A percentile compares a stretch with the other conserved stretches of the same genome.
Conservation (phyloP, 1,140 invertebrate species). For the Lanistes nyassanus region DNA sequence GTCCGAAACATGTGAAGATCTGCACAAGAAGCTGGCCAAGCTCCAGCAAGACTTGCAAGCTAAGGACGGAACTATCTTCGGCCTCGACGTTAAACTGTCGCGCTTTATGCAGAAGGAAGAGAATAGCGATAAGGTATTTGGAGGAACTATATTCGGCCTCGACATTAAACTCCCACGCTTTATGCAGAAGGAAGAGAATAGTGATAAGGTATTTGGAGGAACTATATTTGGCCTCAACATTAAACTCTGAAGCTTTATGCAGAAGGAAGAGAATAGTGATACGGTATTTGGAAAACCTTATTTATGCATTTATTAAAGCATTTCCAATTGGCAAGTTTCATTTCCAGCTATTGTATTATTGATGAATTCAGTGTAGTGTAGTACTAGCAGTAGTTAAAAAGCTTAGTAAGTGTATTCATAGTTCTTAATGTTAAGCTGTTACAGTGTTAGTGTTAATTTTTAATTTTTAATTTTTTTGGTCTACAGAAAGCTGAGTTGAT, state of each 20-base stretch:
- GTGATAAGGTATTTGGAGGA: conserved; percentile 1
- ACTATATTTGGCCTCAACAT: not conserved
- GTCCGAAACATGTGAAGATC: conserved; percentile 47
- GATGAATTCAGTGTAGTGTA: too few relatives aligned
- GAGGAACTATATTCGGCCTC: not conserved
- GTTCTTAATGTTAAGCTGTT: too few relatives aligned
- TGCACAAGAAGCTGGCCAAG: conserved; percentile 48
- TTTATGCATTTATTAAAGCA: too few relatives aligned
- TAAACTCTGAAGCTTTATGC: not conserved
- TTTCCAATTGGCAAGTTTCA: too few relatives aligned
- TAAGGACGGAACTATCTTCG: conserved; percentile 34
- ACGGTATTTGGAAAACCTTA: too few relatives aligned
- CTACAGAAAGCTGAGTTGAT: too few relatives aligned
- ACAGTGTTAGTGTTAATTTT: too few relatives aligned
- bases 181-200: conserved; percentile 13
- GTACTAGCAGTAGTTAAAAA: too few relatives aligned
- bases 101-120: conserved; percentile 7
- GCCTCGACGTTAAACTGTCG: not conserved
- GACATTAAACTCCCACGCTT: not conserved
- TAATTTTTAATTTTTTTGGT: too few relatives aligned
- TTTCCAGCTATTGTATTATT: too few relatives aligned
- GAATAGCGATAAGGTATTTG: conserved; percentile 9
- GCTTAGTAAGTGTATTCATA: too few relatives aligned
- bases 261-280: conserved; percentile 5
- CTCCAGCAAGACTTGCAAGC: conserved; percentile 45